These are phyloP conservation scores for Graphium colonna DNA, from an alignment of 2,888 invertebrate species.

Conservation along the genomic window DNA sequence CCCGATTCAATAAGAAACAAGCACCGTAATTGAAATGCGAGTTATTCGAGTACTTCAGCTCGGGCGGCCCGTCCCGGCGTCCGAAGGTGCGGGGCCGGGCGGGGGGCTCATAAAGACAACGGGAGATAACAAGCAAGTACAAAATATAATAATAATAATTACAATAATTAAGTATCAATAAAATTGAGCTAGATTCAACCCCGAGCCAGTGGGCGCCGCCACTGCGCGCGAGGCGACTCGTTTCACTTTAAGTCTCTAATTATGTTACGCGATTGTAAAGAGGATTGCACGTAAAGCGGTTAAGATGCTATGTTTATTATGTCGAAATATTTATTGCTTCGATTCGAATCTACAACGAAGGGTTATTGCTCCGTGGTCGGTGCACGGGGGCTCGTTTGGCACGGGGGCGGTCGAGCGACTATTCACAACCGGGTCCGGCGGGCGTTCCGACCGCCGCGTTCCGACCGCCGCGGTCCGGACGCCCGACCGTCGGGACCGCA, in stretches of 20 bases:
- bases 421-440: conserved; percentile 65
- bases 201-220: conserved; percentile 50
- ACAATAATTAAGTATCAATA: conserved; percentile 64
- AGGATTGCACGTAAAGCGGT: conserved; percentile 7
- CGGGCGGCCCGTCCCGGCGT: no score
- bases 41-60: conserved; percentile 50
- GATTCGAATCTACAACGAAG: conserved; percentile 40
- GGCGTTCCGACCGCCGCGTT: conserved; percentile 15
- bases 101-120: conserved; percentile 45
- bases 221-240: conserved; percentile 26
- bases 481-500: conserved; percentile 29
- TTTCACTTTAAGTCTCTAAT: conserved; percentile 5
- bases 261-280: conserved; percentile 1
- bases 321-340: conserved; percentile 43
- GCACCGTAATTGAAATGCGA: conserved; percentile 65
- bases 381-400: conserved; percentile 55
- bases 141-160: conserved; percentile 46
- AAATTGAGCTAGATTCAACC: conserved; percentile 77
- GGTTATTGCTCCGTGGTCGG: conserved; percentile 56
- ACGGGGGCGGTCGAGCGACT: conserved; percentile 30
- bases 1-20: conserved; percentile 39
- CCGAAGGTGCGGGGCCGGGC: conserved; percentile 26
- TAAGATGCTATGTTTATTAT: not conserved
- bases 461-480: not conserved
- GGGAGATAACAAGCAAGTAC: conserved; percentile 64